Evolutionary conservation across 1,140 invertebrate species (phyloP), one percentile per base, ranked within the genome.

Genomic region (Anastrepha obliqua): DNA sequence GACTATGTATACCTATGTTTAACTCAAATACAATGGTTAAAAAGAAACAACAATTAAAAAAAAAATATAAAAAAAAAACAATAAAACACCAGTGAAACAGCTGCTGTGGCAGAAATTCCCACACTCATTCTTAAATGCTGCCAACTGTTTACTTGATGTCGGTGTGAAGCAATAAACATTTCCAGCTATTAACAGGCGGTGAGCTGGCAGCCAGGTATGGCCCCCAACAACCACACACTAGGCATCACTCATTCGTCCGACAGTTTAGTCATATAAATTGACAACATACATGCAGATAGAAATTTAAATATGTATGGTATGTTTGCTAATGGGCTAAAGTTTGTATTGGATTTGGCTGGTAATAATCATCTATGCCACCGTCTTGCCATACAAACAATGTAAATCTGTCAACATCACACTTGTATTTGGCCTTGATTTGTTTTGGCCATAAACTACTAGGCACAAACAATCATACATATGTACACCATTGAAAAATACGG

Each of bases 191-290:
- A 9, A 55, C 70, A n/a, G n/a, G 17, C 17, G 6, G 42, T 29
- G 67, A 42, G 67, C 42, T 74, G 67, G 39, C 67, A 42, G 44
- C 39, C 74, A 20, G 3, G 2, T 44, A 78, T 74, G 42, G 15
- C 67, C 42, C 3, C 39, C 67, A 44, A 70, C 64, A 9, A 29
- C 15, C 13, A 78, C 60, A 15, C 8, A 13, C 60, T 1, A 62
- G n/a, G n/a, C n/a, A 13, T 51, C 20, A 81, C 47, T 81, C 74
- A 81, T 20, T 20, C 74, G 6, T 6, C 20, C 20, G 47, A 47
- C 7, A 9, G n/a, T 81, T 81, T 55, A 81, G 74, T 81, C 74
- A 81, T 81, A 81, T 17, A 29, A 74, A 74, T 74, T 74, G 67
- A 74, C 67, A 47, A 47, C 42, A 81, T n/a, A 51, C 47, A 20